Evolutionary conservation across 2,888 invertebrate genomes (phyloP).

Genomic region (Operophtera brumata): DNA sequence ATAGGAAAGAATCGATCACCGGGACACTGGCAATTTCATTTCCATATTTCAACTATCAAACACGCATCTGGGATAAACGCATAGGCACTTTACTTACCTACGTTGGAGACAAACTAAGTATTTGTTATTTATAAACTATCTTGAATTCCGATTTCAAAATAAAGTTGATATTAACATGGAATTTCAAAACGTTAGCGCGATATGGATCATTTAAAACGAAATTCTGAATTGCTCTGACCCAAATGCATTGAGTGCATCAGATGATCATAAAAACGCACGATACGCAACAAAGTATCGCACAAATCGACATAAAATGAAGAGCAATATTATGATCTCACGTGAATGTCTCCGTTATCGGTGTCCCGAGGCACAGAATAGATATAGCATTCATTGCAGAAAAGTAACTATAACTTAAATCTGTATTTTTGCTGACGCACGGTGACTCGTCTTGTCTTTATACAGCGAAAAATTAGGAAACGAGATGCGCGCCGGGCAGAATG

Average conservation of each 20-base stretch:
- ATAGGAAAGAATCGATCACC: not conserved
- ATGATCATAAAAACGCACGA: constrained; percentile 26
- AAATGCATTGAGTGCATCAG: constrained; percentile 27
- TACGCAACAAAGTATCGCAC: constrained; percentile 25
- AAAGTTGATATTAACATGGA: constrained; percentile 19
- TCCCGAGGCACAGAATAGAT: constrained; percentile 39
- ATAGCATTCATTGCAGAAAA: not conserved
- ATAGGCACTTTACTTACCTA: not conserved
- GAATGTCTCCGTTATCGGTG: constrained; percentile 64
- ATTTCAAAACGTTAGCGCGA: constrained; percentile 18
- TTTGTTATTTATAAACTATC: not conserved
- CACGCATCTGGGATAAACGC: not conserved
- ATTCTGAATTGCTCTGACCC: constrained; percentile 34
- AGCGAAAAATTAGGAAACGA: too few relatives aligned
- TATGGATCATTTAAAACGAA: constrained; percentile 18
- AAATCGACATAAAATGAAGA: constrained; percentile 24
- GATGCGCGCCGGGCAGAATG: too few relatives aligned
- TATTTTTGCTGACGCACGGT: too few relatives aligned
- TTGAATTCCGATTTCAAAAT: constrained; percentile 2
- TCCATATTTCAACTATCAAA: constrained; percentile 7
- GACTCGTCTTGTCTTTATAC: too few relatives aligned
- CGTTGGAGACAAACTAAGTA: too few relatives aligned
- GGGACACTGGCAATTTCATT: not conserved
- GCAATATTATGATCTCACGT: constrained; percentile 60
- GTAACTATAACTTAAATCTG: not conserved